These are phyloP conservation scores for Oreochromis mossambicus DNA, from an alignment of 2,797 vertebrate species.

Conservation along the genomic window DNA sequence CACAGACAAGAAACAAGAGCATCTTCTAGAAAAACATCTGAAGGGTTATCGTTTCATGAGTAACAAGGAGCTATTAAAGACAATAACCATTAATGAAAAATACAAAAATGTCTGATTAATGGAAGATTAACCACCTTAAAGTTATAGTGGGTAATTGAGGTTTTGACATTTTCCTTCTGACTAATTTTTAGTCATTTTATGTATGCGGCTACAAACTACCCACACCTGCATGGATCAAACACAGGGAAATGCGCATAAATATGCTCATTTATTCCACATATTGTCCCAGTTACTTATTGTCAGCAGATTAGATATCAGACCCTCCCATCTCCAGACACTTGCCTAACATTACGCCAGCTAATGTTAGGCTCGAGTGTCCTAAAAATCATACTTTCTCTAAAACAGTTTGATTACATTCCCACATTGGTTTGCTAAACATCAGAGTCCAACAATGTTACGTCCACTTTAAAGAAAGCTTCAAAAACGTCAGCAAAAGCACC, in stretches of 20 bases:
- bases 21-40: background rate
- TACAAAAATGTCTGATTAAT: background rate
- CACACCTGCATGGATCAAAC: background rate
- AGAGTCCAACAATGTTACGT: background rate
- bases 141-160: background rate
- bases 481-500: background rate
- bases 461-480: background rate
- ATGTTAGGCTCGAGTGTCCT: accelerated
- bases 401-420: background rate
- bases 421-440: background rate
- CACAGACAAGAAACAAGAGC: background rate
- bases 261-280: background rate
- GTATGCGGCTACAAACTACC: background rate
- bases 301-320: background rate
- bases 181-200: background rate
- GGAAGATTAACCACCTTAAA: background rate
- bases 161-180: too few relatives aligned
- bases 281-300: background rate
- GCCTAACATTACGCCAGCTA: too few relatives aligned
- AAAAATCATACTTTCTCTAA: background rate
- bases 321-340: background rate
- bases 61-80: background rate
- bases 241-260: background rate
- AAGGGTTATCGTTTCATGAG: background rate
- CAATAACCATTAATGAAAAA: background rate